These are phyloP conservation scores for Porites rus DNA, from an alignment of 92 coral and sea anemone species.

Conservation along the genomic window DNA sequence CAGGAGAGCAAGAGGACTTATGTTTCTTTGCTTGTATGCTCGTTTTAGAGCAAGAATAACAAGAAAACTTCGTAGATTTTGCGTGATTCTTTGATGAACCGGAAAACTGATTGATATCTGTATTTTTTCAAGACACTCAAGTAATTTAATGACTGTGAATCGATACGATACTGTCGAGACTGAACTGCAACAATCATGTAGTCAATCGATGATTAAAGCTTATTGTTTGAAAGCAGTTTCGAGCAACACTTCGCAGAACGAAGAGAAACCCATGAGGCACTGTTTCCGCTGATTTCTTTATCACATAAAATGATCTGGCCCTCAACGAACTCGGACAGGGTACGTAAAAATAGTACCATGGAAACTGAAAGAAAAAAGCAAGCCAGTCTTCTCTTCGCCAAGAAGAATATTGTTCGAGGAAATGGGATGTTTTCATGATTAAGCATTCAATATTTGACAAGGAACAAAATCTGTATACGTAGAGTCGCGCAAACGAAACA, in stretches of 20 bases:
- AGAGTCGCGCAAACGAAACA: too few species aligned
- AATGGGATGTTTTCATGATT: too few species aligned
- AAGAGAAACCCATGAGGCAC: not conserved
- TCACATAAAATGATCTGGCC: too few species aligned
- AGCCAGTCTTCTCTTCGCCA: too few species aligned
- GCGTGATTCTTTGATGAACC: slow-evolving; percentile 22
- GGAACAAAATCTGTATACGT: too few species aligned
- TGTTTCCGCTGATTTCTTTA: slow-evolving; percentile 14
- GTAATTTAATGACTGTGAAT: slow-evolving; percentile 29
- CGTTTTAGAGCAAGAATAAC: not conserved
- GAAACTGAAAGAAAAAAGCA: too few species aligned
- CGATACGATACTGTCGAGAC: slow-evolving; percentile 28
- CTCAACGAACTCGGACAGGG: too few species aligned
- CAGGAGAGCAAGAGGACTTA: not conserved
- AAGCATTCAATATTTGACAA: too few species aligned
- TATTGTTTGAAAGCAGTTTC: slow-evolving; percentile 4
- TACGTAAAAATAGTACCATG: too few species aligned
- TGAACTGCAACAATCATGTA: not conserved
- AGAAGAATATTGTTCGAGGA: too few species aligned
- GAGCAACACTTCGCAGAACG: not conserved
- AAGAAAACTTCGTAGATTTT: not conserved
- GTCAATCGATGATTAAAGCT: not conserved
- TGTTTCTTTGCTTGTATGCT: not conserved
- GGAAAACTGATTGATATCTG: slow-evolving; percentile 18
- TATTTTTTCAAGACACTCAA: slow-evolving; percentile 26